Percentiles rank a stretch among this genome's conserved stretches.
Evolutionary conservation across 1,140 invertebrate genomes (phyloP).

Genomic region (Coelopa frigida): DNA sequence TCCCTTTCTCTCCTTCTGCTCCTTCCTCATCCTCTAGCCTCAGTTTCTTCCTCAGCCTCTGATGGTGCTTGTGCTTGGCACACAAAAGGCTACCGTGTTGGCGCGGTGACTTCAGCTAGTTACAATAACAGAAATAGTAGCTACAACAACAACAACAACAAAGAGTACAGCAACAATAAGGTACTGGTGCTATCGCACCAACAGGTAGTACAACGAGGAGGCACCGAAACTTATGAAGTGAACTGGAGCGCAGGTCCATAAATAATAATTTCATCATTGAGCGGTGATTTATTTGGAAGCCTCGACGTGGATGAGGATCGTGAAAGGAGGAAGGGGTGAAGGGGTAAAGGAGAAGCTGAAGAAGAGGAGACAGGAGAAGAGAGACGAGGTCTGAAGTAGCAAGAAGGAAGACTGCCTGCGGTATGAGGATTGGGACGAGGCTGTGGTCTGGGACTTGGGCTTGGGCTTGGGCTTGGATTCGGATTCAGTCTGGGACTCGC

Average conservation of each 20-base stretch:
- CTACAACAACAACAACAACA: constrained; percentile 4
- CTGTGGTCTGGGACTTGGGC: too few species aligned
- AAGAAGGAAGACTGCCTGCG: neutral
- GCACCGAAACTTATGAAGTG: constrained; percentile 9
- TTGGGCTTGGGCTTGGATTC: too few species aligned
- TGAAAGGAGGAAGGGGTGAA: neutral
- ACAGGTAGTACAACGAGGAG: constrained; percentile 7
- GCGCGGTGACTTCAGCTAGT: neutral
- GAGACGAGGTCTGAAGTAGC: neutral
- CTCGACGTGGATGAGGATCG: neutral
- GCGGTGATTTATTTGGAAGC: constrained; percentile 35
- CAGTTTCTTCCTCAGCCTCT: neutral
- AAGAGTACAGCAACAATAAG: neutral
- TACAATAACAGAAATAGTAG: neutral
- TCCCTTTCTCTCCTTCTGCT: neutral
- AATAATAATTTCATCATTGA: constrained; percentile 45
- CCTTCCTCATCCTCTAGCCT: neutral
- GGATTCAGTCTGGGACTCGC: too few species aligned
- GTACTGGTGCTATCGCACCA: neutral
- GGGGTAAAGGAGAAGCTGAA: neutral
- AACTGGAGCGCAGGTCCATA: constrained; percentile 38
- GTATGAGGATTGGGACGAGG: neutral
- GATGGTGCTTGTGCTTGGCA: neutral
- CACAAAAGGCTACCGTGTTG: neutral
- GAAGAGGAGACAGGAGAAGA: neutral